These are phyloP conservation scores for Ridgeia piscesae DNA, from an alignment of 1,140 invertebrate species.

Conservation along the genomic window DNA sequence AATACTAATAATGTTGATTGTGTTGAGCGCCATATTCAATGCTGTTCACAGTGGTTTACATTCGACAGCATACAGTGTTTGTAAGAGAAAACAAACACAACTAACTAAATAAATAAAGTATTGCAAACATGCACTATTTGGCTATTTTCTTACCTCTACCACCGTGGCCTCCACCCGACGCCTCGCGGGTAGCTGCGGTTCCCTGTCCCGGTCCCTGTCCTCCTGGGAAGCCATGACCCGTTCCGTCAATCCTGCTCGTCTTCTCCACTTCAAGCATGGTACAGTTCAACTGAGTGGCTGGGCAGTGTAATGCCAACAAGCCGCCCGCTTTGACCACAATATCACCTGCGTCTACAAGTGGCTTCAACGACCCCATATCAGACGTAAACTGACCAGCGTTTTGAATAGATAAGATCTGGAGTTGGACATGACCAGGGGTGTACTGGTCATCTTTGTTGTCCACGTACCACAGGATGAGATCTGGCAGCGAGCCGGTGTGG, in stretches of 20 bases:
- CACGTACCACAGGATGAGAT: not conserved
- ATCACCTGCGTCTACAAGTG: constrained; percentile 27
- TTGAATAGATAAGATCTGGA: constrained; percentile 35
- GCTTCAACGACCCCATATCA: constrained; percentile 29
- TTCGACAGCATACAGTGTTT: too few relatives aligned
- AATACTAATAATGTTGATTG: too few relatives aligned
- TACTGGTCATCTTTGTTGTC: constrained; percentile 19
- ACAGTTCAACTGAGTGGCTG: constrained; percentile 28
- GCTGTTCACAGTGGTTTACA: too few relatives aligned
- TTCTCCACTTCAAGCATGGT: constrained; percentile 36
- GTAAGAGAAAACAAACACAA: too few relatives aligned
- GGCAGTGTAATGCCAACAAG: constrained; percentile 25
- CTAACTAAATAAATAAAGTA: too few relatives aligned
- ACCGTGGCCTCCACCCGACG: constrained; percentile 39
- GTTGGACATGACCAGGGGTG: constrained; percentile 34
- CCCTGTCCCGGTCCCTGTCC: constrained; percentile 35
- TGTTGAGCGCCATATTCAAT: too few relatives aligned
- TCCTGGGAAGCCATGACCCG: constrained; percentile 24
- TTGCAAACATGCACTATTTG: constrained; percentile 15
- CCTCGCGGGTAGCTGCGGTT: not conserved
- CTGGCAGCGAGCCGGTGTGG: constrained; percentile 28
- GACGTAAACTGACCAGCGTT: constrained; percentile 37
- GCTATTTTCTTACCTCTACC: constrained; percentile 33
- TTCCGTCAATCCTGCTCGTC: constrained; percentile 35
- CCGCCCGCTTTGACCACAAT: constrained; percentile 40